These are phyloP conservation scores for Eolophus roseicapilla DNA, from an alignment of 2,113 vertebrate genomes.

Conservation along the genomic window DNA sequence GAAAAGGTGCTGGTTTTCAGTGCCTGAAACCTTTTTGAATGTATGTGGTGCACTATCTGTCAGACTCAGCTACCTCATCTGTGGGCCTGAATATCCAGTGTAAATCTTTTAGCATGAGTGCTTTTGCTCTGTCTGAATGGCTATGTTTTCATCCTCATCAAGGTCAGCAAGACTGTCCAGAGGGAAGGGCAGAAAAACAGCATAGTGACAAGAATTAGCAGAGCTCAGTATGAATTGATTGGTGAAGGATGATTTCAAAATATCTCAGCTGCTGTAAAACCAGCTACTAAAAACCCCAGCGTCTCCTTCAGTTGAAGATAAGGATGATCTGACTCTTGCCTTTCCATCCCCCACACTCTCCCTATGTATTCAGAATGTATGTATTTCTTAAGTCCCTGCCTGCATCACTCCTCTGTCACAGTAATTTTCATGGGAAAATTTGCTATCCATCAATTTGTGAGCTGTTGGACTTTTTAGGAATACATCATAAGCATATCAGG, in stretches of 20 bases:
- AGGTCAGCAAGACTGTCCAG: not conserved
- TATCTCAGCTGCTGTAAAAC: not conserved
- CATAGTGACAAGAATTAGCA: not conserved
- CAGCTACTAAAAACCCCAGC: not conserved
- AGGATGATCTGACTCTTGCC: not conserved
- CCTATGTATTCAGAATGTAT: not conserved
- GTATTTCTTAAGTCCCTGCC: not conserved
- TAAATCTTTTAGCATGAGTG: not conserved
- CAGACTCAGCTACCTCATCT: not conserved
- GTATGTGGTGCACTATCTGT: fast-evolving
- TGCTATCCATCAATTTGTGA: conserved; percentile 31
- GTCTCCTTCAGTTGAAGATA: not conserved
- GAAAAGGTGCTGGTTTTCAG: not conserved
- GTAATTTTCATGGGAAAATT: conserved; percentile 41
- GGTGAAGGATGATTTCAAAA: not conserved
- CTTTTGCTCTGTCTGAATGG: not conserved
- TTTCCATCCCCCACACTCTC: not conserved
- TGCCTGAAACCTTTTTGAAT: not conserved
- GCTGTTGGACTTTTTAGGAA: not conserved
- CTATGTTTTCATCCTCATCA: not conserved
- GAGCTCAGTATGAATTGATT: not conserved
- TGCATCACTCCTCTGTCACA: not conserved
- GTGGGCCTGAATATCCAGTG: not conserved
- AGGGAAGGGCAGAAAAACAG: not conserved
- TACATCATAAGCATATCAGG: not conserved